Evolutionary conservation across 30 jellyfish, hydroid and myxozoan genomes (phyloP), one percentile per base, ranked within the genome.

Genomic region (Aurelia coerulea): DNA sequence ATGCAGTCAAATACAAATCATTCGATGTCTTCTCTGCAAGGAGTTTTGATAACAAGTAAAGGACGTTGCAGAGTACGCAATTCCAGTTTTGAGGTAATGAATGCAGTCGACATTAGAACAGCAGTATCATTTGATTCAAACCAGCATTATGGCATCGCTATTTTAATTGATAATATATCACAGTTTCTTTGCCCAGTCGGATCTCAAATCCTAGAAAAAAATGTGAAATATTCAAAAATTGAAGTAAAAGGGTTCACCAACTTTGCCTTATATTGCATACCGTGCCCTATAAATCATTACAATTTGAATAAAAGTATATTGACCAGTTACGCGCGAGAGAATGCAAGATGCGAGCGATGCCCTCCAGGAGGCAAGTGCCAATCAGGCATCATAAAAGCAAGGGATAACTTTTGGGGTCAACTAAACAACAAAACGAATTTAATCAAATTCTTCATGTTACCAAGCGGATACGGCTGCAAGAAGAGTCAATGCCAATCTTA

Each of bases 381-480:
- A 8, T 51, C 73, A 51, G 85, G 85, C 10, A 37, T 31, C 60
- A 7, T 74, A 50, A 50, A 13, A 18, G 85, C 73, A 72, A 72
- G 51, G 6, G 51, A 39, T 9, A 39, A 39, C 51, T 39, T 39
- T 39, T 39, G 51, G 51, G 51, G 51, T 11, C 59, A 16, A 11
- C 14, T 5, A 74, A 41, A 51, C 41, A 18, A 1, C 31, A 54
- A 58, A 10, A 33, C 69, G 0, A 15, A 58, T 13, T 2, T 13
- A 14, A 56, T 74, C 31, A 32, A 31, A 0, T 58, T 74, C 74
- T 15, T 74, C 51, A 70, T 32, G 41, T 35, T 74, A 15, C 85
- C 52, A 10, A 15, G 58, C 15, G 85, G 85, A 13, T 74, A 74
- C 68, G 85, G 85, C 54, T 74, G 85, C 46, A 4, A n/a, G 4